These are phyloP conservation scores for Mythimna albipuncta DNA, from an alignment of 2,888 invertebrate genomes.

Conservation along the genomic window DNA sequence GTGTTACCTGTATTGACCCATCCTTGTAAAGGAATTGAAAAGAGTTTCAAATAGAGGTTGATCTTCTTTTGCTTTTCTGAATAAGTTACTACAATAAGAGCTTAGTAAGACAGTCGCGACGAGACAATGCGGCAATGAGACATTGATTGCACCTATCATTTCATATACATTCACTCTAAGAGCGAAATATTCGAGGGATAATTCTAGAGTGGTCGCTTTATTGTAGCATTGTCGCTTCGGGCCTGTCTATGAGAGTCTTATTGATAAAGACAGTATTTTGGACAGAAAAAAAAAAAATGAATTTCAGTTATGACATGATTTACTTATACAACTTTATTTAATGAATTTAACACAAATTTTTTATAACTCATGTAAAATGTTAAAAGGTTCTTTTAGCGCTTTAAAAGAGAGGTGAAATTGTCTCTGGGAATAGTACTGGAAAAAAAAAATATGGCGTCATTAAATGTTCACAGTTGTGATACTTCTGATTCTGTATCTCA, in stretches of 20 bases:
- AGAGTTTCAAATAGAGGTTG: background rate
- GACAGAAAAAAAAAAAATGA: slow-evolving; percentile 30
- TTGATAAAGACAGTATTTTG: background rate
- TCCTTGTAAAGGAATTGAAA: background rate
- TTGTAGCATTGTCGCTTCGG: background rate
- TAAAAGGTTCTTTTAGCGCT: background rate
- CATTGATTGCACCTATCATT: too few relatives aligned
- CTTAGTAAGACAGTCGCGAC: background rate
- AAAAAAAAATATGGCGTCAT: background rate
- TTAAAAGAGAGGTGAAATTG: background rate
- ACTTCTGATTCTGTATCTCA: background rate
- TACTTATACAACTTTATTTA: slow-evolving; percentile 50
- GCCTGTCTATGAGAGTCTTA: background rate
- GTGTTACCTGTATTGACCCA: background rate
- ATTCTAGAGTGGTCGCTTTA: too few relatives aligned
- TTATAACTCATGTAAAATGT: background rate
- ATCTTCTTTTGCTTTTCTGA: slow-evolving; percentile 3
- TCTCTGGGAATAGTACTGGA: background rate
- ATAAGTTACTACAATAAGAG: background rate
- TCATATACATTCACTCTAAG: background rate
- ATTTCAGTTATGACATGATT: slow-evolving; percentile 47
- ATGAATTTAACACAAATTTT: slow-evolving; percentile 19
- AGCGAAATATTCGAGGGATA: background rate
- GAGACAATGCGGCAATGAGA: background rate
- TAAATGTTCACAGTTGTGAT: background rate